Conservation (phyloP, 2,888 invertebrate genomes). For the Zonitis immaculata region DNA sequence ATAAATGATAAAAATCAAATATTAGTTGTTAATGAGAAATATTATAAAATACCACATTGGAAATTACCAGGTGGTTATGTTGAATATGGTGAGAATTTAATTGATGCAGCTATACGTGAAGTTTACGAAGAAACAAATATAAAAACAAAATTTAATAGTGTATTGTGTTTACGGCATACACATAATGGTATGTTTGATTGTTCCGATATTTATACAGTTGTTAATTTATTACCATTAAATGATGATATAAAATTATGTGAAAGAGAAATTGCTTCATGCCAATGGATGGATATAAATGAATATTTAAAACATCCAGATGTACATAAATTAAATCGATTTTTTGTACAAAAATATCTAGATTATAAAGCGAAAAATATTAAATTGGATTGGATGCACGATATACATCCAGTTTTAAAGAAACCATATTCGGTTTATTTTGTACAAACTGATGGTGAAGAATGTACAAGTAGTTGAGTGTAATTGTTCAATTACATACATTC, state of each 20-base stretch:
- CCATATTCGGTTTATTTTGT: slow-evolving; percentile 46
- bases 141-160: slow-evolving; percentile 65
- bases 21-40: slow-evolving; percentile 75
- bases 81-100: slow-evolving; percentile 79
- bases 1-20: slow-evolving; percentile 72
- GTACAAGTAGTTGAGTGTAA: too few relatives aligned
- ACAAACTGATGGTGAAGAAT: neutral
- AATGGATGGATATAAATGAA: slow-evolving; percentile 79
- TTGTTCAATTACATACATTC: too few relatives aligned
- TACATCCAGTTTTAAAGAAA: slow-evolving; percentile 50
- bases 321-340: slow-evolving; percentile 64
- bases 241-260: slow-evolving; percentile 63
- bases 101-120: slow-evolving; percentile 78
- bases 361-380: slow-evolving; percentile 58
- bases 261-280: slow-evolving; percentile 70
- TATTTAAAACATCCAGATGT: slow-evolving; percentile 68
- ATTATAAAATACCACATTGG: slow-evolving; percentile 62
- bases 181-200: slow-evolving; percentile 73
- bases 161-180: slow-evolving; percentile 73
- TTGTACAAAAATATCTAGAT: slow-evolving; percentile 63
- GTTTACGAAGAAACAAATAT: slow-evolving; percentile 89
- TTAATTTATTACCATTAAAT: slow-evolving; percentile 63
- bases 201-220: slow-evolving; percentile 82
- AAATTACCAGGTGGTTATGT: slow-evolving; percentile 92
- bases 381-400: slow-evolving; percentile 54